These are phyloP conservation scores for Mus pahari DNA, from an alignment of 2,113 vertebrate genomes.

Conservation along the genomic window DNA sequence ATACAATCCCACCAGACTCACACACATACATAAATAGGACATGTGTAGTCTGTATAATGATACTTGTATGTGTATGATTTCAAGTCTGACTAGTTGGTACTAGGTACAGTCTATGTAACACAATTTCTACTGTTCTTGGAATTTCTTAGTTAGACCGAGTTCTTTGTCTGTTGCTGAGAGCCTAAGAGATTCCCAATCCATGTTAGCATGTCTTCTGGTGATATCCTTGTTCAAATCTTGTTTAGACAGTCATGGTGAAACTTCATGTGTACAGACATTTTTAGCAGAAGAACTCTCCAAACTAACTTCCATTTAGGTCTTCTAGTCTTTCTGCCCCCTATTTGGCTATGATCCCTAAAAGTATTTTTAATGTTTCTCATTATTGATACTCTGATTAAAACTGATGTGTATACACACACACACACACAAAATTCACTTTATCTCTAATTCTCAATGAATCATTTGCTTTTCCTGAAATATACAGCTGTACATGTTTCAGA, in stretches of 20 bases:
- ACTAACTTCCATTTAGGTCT: no score
- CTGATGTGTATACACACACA: background rate
- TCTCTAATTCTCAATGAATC: background rate
- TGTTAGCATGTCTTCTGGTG: background rate
- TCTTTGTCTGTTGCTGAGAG: background rate
- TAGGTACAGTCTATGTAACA: background rate
- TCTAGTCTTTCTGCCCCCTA: background rate
- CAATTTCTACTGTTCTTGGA: background rate
- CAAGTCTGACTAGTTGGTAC: background rate
- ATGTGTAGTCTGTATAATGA: background rate
- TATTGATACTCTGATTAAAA: constrained; percentile 41
- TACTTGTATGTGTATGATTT: background rate
- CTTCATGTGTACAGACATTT: background rate
- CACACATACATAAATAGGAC: background rate
- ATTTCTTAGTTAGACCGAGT: background rate
- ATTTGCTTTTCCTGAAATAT: background rate
- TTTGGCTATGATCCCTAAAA: background rate
- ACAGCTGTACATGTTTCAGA: background rate
- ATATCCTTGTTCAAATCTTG: background rate
- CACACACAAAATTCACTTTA: background rate
- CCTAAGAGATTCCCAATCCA: background rate
- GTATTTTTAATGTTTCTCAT: constrained; percentile 27
- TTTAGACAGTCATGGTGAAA: background rate
- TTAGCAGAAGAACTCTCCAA: background rate
- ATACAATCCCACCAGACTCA: background rate